Evolutionary conservation across 1,140 invertebrate species (phyloP).

Genomic region (Lanistes nyassanus): DNA sequence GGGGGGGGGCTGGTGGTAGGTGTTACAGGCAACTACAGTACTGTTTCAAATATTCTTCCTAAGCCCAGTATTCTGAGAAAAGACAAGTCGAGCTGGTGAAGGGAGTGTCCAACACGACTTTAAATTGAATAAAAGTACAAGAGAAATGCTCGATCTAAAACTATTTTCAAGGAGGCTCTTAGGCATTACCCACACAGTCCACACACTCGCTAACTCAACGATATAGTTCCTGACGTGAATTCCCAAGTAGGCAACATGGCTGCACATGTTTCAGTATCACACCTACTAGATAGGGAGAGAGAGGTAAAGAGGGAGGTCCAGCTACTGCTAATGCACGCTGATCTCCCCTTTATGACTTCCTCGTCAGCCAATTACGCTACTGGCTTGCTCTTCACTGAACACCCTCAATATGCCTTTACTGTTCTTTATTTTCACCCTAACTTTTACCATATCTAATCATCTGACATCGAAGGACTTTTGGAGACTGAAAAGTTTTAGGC

Average conservation of each 20-base stretch:
- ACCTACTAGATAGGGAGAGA: not conserved
- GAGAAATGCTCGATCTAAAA: not conserved
- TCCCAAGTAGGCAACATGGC: not conserved
- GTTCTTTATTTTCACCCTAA: not conserved
- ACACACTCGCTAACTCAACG: no score
- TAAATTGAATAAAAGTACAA: not conserved
- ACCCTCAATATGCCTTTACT: not conserved
- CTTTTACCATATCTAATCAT: not conserved
- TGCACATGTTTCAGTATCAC: not conserved
- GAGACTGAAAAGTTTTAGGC: slow-evolving; percentile 19
- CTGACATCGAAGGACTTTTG: not conserved
- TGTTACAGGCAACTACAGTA: no score
- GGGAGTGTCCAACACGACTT: not conserved
- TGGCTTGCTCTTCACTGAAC: not conserved
- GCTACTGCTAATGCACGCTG: no score
- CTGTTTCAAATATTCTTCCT: no score
- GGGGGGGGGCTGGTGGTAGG: no score
- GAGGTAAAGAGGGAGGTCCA: not conserved
- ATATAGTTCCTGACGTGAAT: no score
- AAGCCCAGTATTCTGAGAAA: no score
- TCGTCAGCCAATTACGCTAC: no score
- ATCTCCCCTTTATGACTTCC: no score
- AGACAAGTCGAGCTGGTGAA: not conserved
- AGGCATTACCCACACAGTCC: no score
- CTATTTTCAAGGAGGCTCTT: not conserved